Evolutionary conservation across 1,140 invertebrate species (phyloP), one percentile per base, ranked within the genome.

Genomic region (Caenorhabditis remanei): DNA sequence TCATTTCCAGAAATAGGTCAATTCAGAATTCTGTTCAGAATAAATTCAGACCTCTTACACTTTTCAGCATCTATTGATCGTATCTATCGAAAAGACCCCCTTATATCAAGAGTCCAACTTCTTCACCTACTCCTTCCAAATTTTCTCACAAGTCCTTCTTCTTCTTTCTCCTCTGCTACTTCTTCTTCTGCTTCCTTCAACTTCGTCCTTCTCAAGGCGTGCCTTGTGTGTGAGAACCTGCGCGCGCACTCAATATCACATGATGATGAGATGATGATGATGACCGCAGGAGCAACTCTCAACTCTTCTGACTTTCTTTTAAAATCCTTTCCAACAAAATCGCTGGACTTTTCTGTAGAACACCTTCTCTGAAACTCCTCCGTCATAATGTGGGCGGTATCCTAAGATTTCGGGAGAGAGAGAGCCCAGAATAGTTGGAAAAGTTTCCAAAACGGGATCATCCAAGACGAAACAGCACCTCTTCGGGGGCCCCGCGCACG

Each of bases 161-260:
- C 85, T 55, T 71, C 53, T 71, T 85, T 50, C 32, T 24, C 85
- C 82, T 58, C 43, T 75, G 43, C 71, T 63, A 48, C 61, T 61
- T n/a, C 58, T 86, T 13, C 85, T 86, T 86, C 85, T 86, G 65
- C 61, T 55, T 79, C 19, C 48, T 75, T 79, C 71, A 79, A 41
- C 71, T 50, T 79, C 71, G 53, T 50, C 71, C 71, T 21, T 79
- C 41, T 40, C 53, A 16, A 46, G 46, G 46, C 71, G 21, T 41
- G 46, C 43, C 56, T 58, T 79, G 71, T 79, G 65, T 71, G 71
- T 79, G 71, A 79, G 71, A 79, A 79, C 71, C 71, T 79, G 71
- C 71, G 71, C 71, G 71, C 71, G 71, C 71, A 79, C 71, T 79
- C 71, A 79, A 79, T 79, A 79, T 79, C 71, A 79, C 71, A 79